A percentile compares a stretch with the other conserved stretches of the same genome.
Evolutionary conservation across 1,140 invertebrate genomes (phyloP).

Genomic region (Drosophila lini): DNA sequence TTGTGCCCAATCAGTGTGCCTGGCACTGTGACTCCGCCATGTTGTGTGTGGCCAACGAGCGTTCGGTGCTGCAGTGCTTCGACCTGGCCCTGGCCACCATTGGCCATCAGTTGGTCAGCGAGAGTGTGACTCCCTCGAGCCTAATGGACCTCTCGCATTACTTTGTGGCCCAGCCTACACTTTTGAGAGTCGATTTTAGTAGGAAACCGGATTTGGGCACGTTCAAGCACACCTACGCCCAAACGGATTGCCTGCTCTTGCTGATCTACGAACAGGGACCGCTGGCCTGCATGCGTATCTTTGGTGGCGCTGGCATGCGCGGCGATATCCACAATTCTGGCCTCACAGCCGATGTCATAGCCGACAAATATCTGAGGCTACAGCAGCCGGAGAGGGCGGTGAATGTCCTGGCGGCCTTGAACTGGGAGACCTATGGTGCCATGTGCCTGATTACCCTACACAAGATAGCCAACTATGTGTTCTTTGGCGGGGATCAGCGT

Average conservation of each 20-base stretch:
- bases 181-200: slow-evolving; percentile 86
- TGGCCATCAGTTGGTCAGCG: slow-evolving; percentile 88
- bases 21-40: slow-evolving; percentile 91
- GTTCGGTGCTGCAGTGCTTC: slow-evolving; percentile 91
- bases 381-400: slow-evolving; percentile 89
- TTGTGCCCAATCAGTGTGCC: slow-evolving; percentile 89
- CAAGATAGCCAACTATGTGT: slow-evolving; percentile 89
- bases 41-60: slow-evolving; percentile 89
- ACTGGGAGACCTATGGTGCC: slow-evolving; percentile 90
- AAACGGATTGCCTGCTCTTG: slow-evolving; percentile 85
- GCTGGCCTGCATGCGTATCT: slow-evolving; percentile 74
- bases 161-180: slow-evolving; percentile 87
- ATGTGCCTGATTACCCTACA: slow-evolving; percentile 89
- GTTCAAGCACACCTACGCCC: slow-evolving; percentile 84
- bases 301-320: slow-evolving; percentile 75
- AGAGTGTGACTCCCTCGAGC: slow-evolving; percentile 87
- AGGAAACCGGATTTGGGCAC: slow-evolving; percentile 85
- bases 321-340: slow-evolving; percentile 84
- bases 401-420: slow-evolving; percentile 88
- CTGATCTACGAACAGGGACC: slow-evolving; percentile 88
- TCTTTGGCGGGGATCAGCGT: slow-evolving; percentile 85
- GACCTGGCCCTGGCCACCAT: slow-evolving; percentile 89
- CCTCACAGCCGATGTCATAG: slow-evolving; percentile 86
- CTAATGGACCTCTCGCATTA: slow-evolving; percentile 89
- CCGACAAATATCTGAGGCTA: slow-evolving; percentile 88